Conservation (phyloP, 2,888 invertebrate species). For the Diplazon laetatorius region DNA sequence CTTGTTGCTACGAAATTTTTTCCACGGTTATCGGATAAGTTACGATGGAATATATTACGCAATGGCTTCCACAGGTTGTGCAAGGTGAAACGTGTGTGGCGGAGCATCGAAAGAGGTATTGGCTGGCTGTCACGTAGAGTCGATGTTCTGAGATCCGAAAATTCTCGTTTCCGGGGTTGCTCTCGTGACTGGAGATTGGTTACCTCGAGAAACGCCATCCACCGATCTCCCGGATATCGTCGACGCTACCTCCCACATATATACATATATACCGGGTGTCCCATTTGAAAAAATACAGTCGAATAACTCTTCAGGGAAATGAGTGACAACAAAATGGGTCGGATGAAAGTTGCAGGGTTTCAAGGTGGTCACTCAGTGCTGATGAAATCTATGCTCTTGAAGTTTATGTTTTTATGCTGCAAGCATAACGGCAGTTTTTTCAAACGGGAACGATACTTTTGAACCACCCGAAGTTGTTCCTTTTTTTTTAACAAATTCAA, state of each 20-base stretch:
- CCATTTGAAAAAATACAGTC: no score
- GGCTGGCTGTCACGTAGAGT: constrained; percentile 20
- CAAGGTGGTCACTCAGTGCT: no score
- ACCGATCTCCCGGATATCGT: constrained; percentile 19
- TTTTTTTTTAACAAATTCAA: no score
- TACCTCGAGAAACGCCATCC: constrained; percentile 3
- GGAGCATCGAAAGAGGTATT: no score
- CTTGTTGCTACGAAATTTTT: constrained; percentile 24
- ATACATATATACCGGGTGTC: background rate
- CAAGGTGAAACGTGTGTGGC: background rate
- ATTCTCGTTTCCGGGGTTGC: constrained; percentile 6
- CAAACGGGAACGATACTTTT: no score
- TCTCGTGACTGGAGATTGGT: constrained; percentile 8
- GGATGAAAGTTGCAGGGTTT: no score
- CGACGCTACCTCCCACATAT: background rate
- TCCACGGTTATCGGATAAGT: constrained; percentile 19
- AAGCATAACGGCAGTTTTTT: no score
- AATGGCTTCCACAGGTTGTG: constrained; percentile 27
- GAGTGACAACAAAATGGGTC: no score
- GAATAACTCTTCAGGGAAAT: no score
- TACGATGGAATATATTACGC: constrained; percentile 21
- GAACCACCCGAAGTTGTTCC: no score
- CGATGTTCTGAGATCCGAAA: constrained; percentile 22
- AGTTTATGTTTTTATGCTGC: no score
- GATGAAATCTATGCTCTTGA: no score